Percentiles rank a stretch among this genome's conserved stretches.
These are phyloP conservation scores for Neuroterus valhalla DNA, from an alignment of 1,140 invertebrate species.

Conservation along the genomic window DNA sequence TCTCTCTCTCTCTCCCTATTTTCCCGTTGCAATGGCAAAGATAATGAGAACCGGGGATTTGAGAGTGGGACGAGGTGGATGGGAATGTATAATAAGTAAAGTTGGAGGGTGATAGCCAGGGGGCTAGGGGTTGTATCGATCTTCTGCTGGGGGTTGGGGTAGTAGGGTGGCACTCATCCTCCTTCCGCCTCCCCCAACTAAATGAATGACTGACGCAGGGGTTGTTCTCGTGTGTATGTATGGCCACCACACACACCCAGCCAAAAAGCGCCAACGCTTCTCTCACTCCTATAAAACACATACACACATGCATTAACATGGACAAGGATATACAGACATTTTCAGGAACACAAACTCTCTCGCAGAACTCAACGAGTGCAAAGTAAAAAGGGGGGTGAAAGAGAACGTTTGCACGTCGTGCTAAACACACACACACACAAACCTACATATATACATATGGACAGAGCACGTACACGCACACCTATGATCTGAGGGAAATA, in stretches of 20 bases:
- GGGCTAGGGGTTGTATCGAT: conserved; percentile 74
- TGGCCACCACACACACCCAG: conserved; percentile 40
- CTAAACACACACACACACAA: no score
- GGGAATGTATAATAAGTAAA: conserved; percentile 68
- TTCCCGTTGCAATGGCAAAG: conserved; percentile 74
- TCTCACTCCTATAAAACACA: conserved; percentile 35
- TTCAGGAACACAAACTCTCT: conserved; percentile 38
- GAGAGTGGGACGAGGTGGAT: conserved; percentile 59
- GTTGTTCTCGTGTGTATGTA: conserved; percentile 53
- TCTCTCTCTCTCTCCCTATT: conserved; percentile 47
- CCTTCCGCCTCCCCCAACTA: conserved; percentile 59
- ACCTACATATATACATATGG: no score
- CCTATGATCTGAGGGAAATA: conserved; percentile 57
- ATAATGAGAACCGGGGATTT: conserved; percentile 76
- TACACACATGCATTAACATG: conserved; percentile 36
- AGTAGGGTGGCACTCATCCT: conserved; percentile 46
- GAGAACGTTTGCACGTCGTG: not conserved
- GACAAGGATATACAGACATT: conserved; percentile 39
- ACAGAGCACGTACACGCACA: not conserved
- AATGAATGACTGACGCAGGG: conserved; percentile 74
- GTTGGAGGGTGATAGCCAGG: conserved; percentile 62
- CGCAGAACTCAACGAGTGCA: conserved; percentile 32
- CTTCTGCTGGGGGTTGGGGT: conserved; percentile 55
- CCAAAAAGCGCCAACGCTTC: conserved; percentile 17
- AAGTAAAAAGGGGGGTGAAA: conserved; percentile 35